Base-by-base conservation (phyloP, 2,113 vertebrate genomes). In the Synodontis membranacea region DNA sequence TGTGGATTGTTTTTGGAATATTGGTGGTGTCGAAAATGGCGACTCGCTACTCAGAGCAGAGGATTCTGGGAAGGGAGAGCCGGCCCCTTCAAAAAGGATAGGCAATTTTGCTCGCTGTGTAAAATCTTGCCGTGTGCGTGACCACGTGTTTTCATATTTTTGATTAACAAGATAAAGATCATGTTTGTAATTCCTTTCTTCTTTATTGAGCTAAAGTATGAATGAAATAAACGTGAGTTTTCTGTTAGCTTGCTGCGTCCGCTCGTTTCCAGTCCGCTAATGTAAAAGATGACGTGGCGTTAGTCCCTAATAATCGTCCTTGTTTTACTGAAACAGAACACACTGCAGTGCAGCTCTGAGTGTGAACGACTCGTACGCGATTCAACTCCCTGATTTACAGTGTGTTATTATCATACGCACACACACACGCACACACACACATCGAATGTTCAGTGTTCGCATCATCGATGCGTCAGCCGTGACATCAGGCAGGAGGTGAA, bases 401-500 rank as follows among this genome's bases (percentile, higher is more conserved):
- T 85, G 68, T 52, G 37, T 66, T 83, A 66, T 58, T 84, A 87
- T 89, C 88, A 58, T 42, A 28, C 54, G 7, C 74, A 48, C 74
- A 28, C 10, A 75, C 70, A 81, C 79, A 42, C 79, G 31, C 34
- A 44, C 12, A 42, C 56, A 82, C 56, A 39, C 25, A 82, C 2
- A 1, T 1, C 11, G 12, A n/a, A 9, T 4, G n/a, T 5, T 5
- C 23, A 39, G n/a, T 8, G 34, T 7, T 8, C 39, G n/a, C 80
- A 82, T 82, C 80, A 82, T 82, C 19, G n/a, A 39, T 44, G 58
- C 56, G 17, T 82, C 37, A 39, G 60, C n/a, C 19, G 39, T 58
- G 56, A 82, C 58, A 62, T 82, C 88, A 84, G 46, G 74, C 88
- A 83, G 85, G 64, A 34, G 31, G 25, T 58, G 74, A 84, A 89